These are phyloP conservation scores for Epizoanthus stellaris DNA, from an alignment of 92 coral and sea anemone genomes.

Conservation along the genomic window DNA sequence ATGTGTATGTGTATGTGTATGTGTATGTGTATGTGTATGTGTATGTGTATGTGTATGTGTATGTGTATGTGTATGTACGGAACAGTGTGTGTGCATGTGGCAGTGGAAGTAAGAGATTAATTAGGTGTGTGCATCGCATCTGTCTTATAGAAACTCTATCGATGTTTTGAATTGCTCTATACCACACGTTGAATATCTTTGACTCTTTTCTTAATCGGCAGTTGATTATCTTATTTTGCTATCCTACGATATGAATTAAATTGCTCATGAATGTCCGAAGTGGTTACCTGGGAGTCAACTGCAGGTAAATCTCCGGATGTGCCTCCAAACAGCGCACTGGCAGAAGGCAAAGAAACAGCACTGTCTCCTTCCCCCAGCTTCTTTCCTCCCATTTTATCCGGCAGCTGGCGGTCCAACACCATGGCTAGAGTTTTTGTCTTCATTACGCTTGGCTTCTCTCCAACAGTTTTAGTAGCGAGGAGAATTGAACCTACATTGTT, in stretches of 20 bases:
- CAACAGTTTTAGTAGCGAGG: conserved; percentile 76
- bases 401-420: conserved; percentile 79
- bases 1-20: too few species aligned
- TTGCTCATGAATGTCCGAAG: background rate
- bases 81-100: too few species aligned
- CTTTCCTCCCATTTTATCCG: conserved; percentile 87
- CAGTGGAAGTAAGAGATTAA: too few species aligned
- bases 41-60: too few species aligned
- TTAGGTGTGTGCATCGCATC: too few species aligned
- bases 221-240: too few species aligned
- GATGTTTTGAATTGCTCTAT: too few species aligned
- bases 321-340: conserved; percentile 68
- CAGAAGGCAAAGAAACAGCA: conserved; percentile 82
- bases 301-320: conserved; percentile 50
- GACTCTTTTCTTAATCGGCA: too few species aligned
- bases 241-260: background rate
- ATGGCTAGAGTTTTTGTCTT: conserved; percentile 77
- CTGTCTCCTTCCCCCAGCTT: conserved; percentile 78
- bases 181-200: too few species aligned
- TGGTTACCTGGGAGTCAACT: conserved; percentile 82
- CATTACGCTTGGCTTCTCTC: conserved; percentile 78
- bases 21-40: too few species aligned
- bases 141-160: too few species aligned
- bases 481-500: conserved; percentile 65
- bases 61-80: too few species aligned